Conservation (phyloP, 1,140 invertebrate species). For the Bacillus rossius region DNA sequence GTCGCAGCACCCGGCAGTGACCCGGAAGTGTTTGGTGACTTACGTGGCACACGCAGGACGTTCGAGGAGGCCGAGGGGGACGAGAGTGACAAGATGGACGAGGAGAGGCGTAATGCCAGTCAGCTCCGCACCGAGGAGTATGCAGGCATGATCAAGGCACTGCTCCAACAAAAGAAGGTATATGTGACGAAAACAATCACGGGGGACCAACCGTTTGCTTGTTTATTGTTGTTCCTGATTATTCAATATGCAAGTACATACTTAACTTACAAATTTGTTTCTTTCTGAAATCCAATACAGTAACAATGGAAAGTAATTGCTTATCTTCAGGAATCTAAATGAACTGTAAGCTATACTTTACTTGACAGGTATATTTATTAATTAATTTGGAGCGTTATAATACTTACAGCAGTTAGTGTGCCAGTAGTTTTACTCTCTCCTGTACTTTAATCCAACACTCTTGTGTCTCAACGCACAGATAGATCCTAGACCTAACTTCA, state of each 20-base stretch:
- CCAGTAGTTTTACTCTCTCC: too few relatives aligned
- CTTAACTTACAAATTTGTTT: background rate
- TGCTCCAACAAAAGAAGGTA: constrained; percentile 53
- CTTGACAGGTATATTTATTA: too few relatives aligned
- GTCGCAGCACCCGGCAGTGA: background rate
- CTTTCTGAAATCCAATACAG: too few relatives aligned
- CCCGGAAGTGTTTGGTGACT: constrained; percentile 38
- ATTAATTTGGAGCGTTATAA: too few relatives aligned
- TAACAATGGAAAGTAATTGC: too few relatives aligned
- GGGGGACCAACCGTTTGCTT: background rate
- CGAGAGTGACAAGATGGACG: constrained; percentile 23
- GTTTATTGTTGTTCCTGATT: background rate
- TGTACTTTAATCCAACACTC: too few relatives aligned
- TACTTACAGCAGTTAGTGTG: too few relatives aligned
- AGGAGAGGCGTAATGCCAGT: constrained; percentile 28
- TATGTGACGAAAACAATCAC: too few relatives aligned
- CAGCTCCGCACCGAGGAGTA: constrained; percentile 54
- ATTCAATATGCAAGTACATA: background rate
- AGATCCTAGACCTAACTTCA: too few relatives aligned
- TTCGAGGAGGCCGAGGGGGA: constrained; percentile 4
- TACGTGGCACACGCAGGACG: constrained; percentile 13
- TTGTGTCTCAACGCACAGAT: too few relatives aligned
- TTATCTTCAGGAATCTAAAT: too few relatives aligned
- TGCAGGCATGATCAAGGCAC: constrained; percentile 59
- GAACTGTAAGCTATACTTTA: too few relatives aligned